Percentiles rank a stretch among this genome's conserved stretches.
These are phyloP conservation scores for Tauraco hartlaubi DNA, from an alignment of 2,797 vertebrate species.

Conservation along the genomic window DNA sequence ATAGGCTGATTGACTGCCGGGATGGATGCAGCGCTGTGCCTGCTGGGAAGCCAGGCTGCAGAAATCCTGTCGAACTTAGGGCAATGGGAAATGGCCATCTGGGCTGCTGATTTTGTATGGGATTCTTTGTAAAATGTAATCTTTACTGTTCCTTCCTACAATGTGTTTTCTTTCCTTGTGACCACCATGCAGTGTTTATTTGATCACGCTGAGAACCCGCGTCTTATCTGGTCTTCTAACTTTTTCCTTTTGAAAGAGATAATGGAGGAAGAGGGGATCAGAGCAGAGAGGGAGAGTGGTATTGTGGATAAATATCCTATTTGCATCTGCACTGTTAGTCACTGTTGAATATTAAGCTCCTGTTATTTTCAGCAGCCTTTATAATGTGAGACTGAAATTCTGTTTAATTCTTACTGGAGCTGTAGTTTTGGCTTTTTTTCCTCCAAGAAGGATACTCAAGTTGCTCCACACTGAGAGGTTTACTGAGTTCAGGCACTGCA, in stretches of 20 bases:
- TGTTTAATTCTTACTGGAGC: neutral
- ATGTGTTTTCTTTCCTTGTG: slow-evolving; percentile 50
- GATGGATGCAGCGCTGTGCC: neutral
- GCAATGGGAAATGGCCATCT: neutral
- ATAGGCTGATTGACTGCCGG: neutral
- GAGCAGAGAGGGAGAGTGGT: neutral
- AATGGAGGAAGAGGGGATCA: neutral
- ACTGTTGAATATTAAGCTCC: neutral
- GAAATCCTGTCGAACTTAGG: neutral
- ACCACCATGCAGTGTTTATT: slow-evolving; percentile 47
- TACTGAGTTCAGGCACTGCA: neutral
- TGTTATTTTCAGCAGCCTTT: neutral
- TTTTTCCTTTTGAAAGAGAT: slow-evolving; percentile 70
- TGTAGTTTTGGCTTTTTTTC: neutral
- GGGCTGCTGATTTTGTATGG: neutral
- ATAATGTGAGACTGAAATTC: slow-evolving; percentile 3
- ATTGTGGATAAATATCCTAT: slow-evolving; percentile 14
- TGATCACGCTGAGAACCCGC: slow-evolving; percentile 47
- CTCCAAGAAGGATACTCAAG: neutral
- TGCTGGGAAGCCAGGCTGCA: neutral
- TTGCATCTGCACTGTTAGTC: slow-evolving; percentile 23
- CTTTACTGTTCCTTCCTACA: neutral
- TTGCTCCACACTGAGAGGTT: neutral
- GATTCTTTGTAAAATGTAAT: slow-evolving; percentile 7
- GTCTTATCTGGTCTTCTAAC: slow-evolving; percentile 69